Conservation (phyloP, 2,888 invertebrate species). For the Craniophora ligustri region DNA sequence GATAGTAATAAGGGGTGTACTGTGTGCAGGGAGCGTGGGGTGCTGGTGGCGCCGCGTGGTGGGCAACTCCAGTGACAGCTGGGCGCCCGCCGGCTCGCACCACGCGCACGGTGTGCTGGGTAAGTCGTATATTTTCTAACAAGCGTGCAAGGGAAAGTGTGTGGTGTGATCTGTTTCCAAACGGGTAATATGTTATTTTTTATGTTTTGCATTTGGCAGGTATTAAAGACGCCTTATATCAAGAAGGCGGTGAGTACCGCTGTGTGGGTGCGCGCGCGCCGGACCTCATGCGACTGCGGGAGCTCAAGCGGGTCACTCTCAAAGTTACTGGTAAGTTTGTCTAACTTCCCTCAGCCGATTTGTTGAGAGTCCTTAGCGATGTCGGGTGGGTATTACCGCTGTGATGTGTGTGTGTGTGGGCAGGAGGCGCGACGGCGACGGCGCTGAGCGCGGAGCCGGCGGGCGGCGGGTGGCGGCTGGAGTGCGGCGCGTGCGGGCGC, state of each 20-base stretch:
- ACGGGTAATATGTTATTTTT: neutral
- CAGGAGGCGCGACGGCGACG: slow-evolving; percentile 78
- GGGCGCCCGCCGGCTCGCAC: slow-evolving; percentile 82
- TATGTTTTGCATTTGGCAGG: slow-evolving; percentile 55
- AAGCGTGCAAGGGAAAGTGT: too few relatives aligned
- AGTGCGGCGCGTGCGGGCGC: slow-evolving; percentile 82
- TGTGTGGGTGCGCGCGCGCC: slow-evolving; percentile 89
- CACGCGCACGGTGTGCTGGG: slow-evolving; percentile 83
- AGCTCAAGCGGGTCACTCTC: slow-evolving; percentile 80
- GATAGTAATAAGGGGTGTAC: too few relatives aligned
- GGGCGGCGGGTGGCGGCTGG: slow-evolving; percentile 77
- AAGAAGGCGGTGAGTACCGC: slow-evolving; percentile 93
- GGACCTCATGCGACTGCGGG: slow-evolving; percentile 73
- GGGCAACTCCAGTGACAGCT: slow-evolving; percentile 75
- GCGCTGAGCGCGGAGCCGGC: slow-evolving; percentile 71
- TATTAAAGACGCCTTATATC: slow-evolving; percentile 92
- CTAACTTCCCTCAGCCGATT: neutral
- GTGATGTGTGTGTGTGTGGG: neutral
- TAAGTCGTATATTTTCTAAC: slow-evolving; percentile 50
- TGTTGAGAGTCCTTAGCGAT: neutral
- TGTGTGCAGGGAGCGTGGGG: slow-evolving; percentile 76
- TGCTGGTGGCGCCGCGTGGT: slow-evolving; percentile 85
- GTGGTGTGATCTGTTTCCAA: too few relatives aligned
- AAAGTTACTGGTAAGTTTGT: slow-evolving; percentile 73
- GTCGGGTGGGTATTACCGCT: neutral